These are phyloP conservation scores for Coregonus ussuriensis DNA, from an alignment of 2,797 vertebrate species.

Conservation along the genomic window DNA sequence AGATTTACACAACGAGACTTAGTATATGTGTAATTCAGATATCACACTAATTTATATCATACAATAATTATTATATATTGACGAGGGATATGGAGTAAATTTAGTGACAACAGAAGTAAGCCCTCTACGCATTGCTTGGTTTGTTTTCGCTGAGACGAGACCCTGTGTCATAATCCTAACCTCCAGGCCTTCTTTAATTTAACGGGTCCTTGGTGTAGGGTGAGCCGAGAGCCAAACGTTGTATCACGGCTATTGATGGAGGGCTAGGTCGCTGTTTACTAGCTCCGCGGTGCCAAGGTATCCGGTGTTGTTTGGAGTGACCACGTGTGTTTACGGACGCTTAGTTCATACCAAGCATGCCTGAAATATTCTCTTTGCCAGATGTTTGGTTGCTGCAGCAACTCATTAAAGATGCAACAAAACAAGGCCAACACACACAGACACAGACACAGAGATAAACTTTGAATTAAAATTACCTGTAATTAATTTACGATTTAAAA, in stretches of 20 bases:
- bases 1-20: not conserved
- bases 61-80: not conserved
- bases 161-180: constrained; percentile 20
- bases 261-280: not conserved
- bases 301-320: constrained; percentile 47
- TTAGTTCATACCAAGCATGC: constrained; percentile 20
- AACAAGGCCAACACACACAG: not conserved
- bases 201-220: not conserved
- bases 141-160: not conserved
- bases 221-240: not conserved
- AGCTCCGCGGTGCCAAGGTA: not conserved
- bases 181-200: constrained; percentile 11
- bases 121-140: not conserved
- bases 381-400: constrained; percentile 45
- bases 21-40: not conserved
- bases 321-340: constrained; percentile 43
- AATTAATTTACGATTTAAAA: no score
- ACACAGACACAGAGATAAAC: not conserved
- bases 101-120: not conserved
- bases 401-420: constrained; percentile 24
- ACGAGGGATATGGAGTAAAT: not conserved
- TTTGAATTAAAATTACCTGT: no score
- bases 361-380: constrained; percentile 46
- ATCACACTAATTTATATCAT: not conserved
- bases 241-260: not conserved